phyloP scores from a whole-genome alignment of 2,113 vertebrate species.

The Gorsachius goisagi region DNA sequence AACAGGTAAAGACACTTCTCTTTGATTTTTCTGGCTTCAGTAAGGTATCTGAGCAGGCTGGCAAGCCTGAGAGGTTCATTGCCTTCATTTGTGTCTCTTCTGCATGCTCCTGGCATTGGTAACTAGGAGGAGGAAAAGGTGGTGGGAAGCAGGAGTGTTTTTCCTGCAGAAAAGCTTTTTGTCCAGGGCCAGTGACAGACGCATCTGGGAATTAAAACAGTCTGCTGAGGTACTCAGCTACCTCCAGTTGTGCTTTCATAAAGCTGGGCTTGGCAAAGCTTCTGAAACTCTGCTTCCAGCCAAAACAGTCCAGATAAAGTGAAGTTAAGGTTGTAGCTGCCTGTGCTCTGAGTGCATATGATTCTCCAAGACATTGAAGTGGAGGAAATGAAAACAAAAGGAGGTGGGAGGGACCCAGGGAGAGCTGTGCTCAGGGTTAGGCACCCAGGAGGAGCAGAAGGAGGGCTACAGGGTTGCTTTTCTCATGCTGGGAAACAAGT shows the following conservation, averaged over 20 bases:
- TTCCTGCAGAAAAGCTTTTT: neutral
- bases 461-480: neutral
- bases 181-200: neutral
- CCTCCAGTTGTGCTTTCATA: neutral
- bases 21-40: neutral
- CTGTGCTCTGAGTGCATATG: neutral
- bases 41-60: neutral
- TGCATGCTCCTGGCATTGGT: neutral
- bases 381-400: neutral
- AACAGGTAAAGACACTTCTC: conserved; percentile 76
- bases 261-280: neutral
- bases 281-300: neutral
- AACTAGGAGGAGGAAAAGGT: neutral
- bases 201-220: neutral
- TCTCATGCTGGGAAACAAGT: neutral
- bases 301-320: conserved; percentile 9
- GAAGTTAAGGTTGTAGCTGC: neutral
- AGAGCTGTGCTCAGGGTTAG: neutral
- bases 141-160: neutral
- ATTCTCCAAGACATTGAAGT: neutral
- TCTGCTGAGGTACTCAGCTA: neutral
- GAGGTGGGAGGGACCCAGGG: neutral
- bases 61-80: neutral
- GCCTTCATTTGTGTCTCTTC: neutral
- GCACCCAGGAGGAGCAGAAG: neutral